Evolutionary conservation across 2,888 invertebrate species (phyloP).

Genomic region (Danaus chrysippus): DNA sequence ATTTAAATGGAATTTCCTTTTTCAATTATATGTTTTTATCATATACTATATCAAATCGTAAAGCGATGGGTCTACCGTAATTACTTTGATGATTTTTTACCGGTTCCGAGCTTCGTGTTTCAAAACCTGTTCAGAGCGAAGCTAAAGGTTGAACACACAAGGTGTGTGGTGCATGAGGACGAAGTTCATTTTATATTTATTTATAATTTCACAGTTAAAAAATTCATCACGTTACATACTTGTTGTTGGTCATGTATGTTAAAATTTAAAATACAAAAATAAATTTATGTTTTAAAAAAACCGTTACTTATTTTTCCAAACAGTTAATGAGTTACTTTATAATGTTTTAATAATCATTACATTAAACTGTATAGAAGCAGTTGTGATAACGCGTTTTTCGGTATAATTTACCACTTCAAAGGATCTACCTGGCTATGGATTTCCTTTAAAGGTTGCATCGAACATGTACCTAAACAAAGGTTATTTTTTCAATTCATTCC

Average conservation of each 20-base stretch:
- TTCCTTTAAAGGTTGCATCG: constrained; percentile 50
- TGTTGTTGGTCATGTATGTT: too few species aligned
- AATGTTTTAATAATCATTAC: too few species aligned
- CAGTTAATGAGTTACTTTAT: too few species aligned
- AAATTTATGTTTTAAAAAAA: too few species aligned
- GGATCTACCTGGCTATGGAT: constrained; percentile 63
- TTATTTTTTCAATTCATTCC: constrained; percentile 35
- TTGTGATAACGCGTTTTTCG: constrained; percentile 24
- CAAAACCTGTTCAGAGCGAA: constrained; percentile 67
- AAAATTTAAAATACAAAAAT: too few species aligned
- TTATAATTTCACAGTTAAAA: too few species aligned
- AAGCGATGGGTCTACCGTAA: constrained; percentile 65
- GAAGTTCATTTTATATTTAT: constrained; percentile 43
- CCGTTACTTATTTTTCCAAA: too few species aligned
- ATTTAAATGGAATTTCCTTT: constrained; percentile 23
- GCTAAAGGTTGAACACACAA: constrained; percentile 48
- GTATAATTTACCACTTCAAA: constrained; percentile 40
- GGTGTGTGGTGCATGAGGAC: constrained; percentile 29
- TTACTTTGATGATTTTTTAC: constrained; percentile 73
- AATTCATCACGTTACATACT: too few species aligned
- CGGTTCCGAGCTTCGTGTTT: constrained; percentile 64
- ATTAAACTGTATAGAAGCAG: too few species aligned
- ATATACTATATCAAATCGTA: constrained; percentile 49
- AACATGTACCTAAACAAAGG: constrained; percentile 47
- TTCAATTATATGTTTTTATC: constrained; percentile 49